Base-by-base conservation (phyloP, 2,113 vertebrate genomes). In the Eulemur macaco region DNA sequence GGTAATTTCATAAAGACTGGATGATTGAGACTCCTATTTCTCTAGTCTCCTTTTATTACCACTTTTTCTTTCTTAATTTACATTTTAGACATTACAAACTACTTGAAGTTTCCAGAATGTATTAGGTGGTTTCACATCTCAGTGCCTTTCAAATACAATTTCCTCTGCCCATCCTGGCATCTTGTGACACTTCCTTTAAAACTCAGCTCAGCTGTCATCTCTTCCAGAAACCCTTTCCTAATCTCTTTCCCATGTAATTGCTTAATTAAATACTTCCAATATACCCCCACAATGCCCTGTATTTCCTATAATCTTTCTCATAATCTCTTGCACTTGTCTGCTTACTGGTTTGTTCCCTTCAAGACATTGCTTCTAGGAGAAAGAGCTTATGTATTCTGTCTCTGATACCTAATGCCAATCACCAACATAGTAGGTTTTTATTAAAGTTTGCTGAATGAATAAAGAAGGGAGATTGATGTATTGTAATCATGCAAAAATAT, bases 131-230 rank as follows among this genome's bases (percentile, higher is more conserved):
- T 87, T 87, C 29, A 21, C 3, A 92, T 84, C 42, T 87, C 12
- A 18, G 29, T 60, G 10, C 5, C 20, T 77, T 96, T 71, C 31
- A 85, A 78, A 58, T 94, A 58, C 12, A 90, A 6, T 90, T 71
- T 63, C 29, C 47, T 97, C 60, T 93, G n/a, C 29, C 69, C 52
- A 11, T 76, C 29, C 64, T 91, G 34, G 50, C 0, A 45, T 76
- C 76, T 60, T 84, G 68, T 89, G n/a, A 86, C 25, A 20, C 34
- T 92, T 89, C 68, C 15, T 92, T 69, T 94, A 68, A 96, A 95
- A 73, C 8, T 39, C 50, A 81, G 7, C 21, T 86, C 4, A 11
- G 25, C 69, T 50, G 2, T 86, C 4, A 20, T 83, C 17, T 78
- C 39, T 29, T 91, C 2, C 10, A 82, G 58, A 12, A 73, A 50